Evolutionary conservation across 2,888 invertebrate genomes (phyloP).

Genomic region (Girardia tigrina): DNA sequence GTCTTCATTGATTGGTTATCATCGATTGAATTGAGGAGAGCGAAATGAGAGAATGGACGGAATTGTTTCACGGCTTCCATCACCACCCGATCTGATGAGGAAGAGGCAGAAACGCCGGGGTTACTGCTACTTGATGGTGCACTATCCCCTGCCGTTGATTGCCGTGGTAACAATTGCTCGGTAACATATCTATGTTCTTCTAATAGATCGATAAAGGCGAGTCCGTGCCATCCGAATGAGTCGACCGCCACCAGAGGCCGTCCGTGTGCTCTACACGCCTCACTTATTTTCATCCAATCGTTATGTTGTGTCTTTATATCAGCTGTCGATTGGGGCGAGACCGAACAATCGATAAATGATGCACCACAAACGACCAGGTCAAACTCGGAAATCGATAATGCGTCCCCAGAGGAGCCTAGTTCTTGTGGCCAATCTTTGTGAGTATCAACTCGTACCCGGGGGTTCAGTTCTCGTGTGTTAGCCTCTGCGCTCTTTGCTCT

Average conservation of each 20-base stretch:
- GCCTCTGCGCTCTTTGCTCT: not conserved
- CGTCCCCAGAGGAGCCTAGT: not conserved
- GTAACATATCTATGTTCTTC: too few species aligned
- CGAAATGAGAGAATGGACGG: too few species aligned
- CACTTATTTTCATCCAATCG: not conserved
- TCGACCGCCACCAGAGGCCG: not conserved
- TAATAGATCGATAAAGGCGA: slow-evolving; percentile 9
- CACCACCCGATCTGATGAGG: too few species aligned
- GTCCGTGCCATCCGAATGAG: slow-evolving; percentile 18
- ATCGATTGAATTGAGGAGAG: too few species aligned
- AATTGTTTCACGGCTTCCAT: too few species aligned
- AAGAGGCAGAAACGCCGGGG: too few species aligned
- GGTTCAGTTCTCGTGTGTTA: not conserved
- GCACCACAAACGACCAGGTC: slow-evolving; percentile 14
- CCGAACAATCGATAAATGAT: not conserved
- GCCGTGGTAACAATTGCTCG: too few species aligned
- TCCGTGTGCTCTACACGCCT: not conserved
- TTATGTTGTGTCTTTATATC: too few species aligned
- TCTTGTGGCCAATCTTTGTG: not conserved
- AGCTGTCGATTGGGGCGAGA: not conserved
- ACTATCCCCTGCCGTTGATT: too few species aligned
- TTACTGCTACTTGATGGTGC: too few species aligned
- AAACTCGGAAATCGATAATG: not conserved
- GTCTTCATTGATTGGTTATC: too few species aligned
- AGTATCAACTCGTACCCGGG: not conserved